Evolutionary conservation across 2,888 invertebrate species (phyloP), one percentile per base, ranked within the genome.

Genomic region (Chloromyia formosa): DNA sequence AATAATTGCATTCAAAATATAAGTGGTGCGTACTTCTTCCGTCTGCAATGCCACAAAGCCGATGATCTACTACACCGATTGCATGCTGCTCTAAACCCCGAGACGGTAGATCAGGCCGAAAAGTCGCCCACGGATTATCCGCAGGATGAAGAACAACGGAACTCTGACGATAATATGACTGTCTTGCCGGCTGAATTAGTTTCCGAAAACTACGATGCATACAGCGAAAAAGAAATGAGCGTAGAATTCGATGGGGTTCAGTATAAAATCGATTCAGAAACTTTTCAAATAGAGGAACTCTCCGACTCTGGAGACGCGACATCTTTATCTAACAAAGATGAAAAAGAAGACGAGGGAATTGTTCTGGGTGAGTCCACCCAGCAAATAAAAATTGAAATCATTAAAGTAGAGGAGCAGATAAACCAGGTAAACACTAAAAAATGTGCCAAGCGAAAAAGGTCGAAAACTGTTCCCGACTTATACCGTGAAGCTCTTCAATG

Each of bases 1-100:
- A 73, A 69, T 45, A 76, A 58, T 27, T 76, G 76, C 60, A 75
- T 76, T 22, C 74, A 76, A 60, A 75, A 69, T 22, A 40, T 76
- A 16, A 73, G 75, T 35, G 75, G 74, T 14, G 73, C 76, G 23
- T 76, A 76, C n/a, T 75, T 75, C 49, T 76, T 74, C 18, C 74
- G 76, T 18, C 20, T 75, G 62, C 76, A 76, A 42, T 58, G 69
- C n/a, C 61, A 64, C 7, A 76, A 76, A 45, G 76, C 76, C 10
- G 74, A 76, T 5, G 58, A 18, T 49, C 64, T 74, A 9, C 45
- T 76, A 18, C 58, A 54, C 40, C 71, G 73, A 35, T 45, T 76
- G 5, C n/a, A 68, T 9, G 22, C 53, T 20, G 53, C 58, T 3
- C 35, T 73, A 0, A 22, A 68, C 1, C 35, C 60, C 5, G 35